Base-by-base conservation (phyloP, 2,888 invertebrate species). In the Lamproptera curius region DNA sequence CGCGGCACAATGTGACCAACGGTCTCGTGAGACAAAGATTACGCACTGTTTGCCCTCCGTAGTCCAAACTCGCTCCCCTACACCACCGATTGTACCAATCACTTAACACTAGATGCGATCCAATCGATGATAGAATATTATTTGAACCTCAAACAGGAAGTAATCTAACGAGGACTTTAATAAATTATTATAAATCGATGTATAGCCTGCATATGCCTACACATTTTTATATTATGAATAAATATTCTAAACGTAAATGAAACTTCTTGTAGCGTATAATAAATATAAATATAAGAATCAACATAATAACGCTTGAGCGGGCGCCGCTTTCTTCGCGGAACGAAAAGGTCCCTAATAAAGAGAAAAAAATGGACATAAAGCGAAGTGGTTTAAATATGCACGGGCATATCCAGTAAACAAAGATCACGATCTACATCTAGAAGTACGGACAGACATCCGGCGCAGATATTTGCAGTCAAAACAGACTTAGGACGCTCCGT, bases 391-490 rank as follows among this genome's bases (percentile, higher is more conserved):
- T 20, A 38, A 35, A 40, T 16, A 40, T 17, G 13, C 16, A 35
- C 13, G 46, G 50, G 39, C 54, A 33, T 46, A 52, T 54, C 55
- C 35, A 57, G 59, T 20, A 46, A 50, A 46, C 47, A 56, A 42
- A 51, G 48, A 52, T 54, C 45, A 41, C 43, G 53, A 54, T 57
- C 55, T 39, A 41, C 44, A 47, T 52, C 50, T 39, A 52, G 52
- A 55, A 58, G 57, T 56, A 57, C 58, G 48, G 55, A 55, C 57
- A 63, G 75, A 73, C 77, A 75, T 82, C 76, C 75, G 70, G 68
- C 66, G 70, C 77, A 81, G 81, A 82, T 78, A 83, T 81, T 79
- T 84, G 81, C 81, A 84, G 82, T 83, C 83, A 82, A 81, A 84
- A 83, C 78, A 82, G 80, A 81, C 75, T 78, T 77, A 76, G 71